Evolutionary conservation across 1,140 invertebrate species (phyloP).

Genomic region (Zaprionus nigranus): DNA sequence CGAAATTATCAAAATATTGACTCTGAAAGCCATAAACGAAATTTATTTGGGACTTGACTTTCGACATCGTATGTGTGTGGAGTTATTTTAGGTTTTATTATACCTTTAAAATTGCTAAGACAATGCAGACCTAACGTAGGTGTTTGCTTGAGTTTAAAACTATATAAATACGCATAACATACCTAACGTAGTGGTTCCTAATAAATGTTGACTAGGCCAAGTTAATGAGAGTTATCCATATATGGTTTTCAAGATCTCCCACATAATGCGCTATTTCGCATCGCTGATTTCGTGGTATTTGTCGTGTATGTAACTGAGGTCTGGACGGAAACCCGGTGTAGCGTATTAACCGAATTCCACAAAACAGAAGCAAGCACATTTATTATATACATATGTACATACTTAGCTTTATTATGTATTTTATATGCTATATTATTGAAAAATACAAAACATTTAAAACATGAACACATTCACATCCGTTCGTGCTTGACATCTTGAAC

Average conservation of each 20-base stretch:
- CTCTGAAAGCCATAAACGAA: background rate
- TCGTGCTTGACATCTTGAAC: constrained; percentile 24
- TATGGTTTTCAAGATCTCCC: constrained; percentile 25
- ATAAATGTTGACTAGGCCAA: background rate
- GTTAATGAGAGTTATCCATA: background rate
- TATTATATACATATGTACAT: background rate
- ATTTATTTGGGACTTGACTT: background rate
- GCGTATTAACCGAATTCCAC: constrained; percentile 6
- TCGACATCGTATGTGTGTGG: background rate
- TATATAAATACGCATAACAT: background rate
- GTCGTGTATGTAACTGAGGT: constrained; percentile 16
- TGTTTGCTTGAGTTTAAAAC: background rate
- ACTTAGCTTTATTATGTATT: background rate
- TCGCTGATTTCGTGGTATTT: constrained; percentile 15
- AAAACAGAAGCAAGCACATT: background rate
- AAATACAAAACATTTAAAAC: too few species aligned
- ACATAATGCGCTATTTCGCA: constrained; percentile 7
- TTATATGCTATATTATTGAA: background rate
- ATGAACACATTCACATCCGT: background rate
- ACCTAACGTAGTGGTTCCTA: background rate
- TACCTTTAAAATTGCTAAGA: background rate
- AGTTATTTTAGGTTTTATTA: background rate
- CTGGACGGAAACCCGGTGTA: constrained; percentile 12
- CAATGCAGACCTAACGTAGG: background rate
- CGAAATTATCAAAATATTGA: background rate